phyloP scores from a whole-genome alignment of 1,140 invertebrate genomes.

The Chelonus insularis region DNA sequence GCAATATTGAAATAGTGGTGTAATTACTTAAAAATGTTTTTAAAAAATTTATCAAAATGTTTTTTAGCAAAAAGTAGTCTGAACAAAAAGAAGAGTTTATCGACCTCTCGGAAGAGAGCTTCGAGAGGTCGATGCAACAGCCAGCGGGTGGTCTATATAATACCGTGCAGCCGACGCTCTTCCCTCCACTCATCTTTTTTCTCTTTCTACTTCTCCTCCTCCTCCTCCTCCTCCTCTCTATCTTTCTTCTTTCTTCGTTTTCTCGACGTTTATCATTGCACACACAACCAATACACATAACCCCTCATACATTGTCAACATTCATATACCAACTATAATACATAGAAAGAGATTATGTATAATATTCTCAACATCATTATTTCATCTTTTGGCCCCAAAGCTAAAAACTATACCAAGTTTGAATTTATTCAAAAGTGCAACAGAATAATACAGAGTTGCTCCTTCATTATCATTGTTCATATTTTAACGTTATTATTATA shows the following conservation, averaged over 20 bases:
- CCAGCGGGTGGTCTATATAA: conserved; percentile 26
- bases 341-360: too few species aligned
- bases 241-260: neutral
- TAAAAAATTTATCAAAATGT: neutral
- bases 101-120: conserved; percentile 22
- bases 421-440: too few species aligned
- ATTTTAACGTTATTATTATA: too few species aligned
- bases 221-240: conserved; percentile 4
- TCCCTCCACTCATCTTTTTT: conserved; percentile 20
- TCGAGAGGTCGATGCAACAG: conserved; percentile 30
- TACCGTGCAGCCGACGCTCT: conserved; percentile 28
- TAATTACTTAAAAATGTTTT: neutral
- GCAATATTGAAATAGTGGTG: too few species aligned
- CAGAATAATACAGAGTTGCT: too few species aligned
- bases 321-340: neutral
- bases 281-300: neutral
- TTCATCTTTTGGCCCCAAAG: too few species aligned
- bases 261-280: conserved; percentile 2
- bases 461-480: too few species aligned
- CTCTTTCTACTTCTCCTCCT: conserved; percentile 12
- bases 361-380: too few species aligned
- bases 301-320: neutral
- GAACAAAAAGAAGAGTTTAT: conserved; percentile 15
- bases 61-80: neutral
- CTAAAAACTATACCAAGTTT: too few species aligned